Base-by-base conservation (phyloP, 1,140 invertebrate species). In the Eufriesea mexicana region DNA sequence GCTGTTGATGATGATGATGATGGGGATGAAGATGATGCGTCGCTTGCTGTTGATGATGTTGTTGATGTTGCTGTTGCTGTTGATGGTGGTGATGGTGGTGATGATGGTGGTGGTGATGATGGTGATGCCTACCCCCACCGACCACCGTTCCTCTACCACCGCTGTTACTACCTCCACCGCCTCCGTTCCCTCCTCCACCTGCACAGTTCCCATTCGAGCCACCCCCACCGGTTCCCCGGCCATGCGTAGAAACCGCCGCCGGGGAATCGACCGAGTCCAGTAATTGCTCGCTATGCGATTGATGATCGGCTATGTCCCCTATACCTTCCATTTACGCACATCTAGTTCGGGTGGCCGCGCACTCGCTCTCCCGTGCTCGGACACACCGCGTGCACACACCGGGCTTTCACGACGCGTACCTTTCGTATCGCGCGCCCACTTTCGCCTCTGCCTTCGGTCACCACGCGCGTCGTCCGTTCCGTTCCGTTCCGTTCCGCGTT, bases 301-400 rank as follows among this genome's bases (percentile, higher is more conserved):
- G 95, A 90, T 95, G 94, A 94, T 96, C 95, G 91, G 95, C 95
- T 94, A 96, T 96, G 90, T 96, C 95, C 91, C 94, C 95, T 92
- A 96, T 95, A 91, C 95, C 96, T 93, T 96, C 96, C 96, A 96
- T 96, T 93, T 93, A 94, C 93, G 92, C 91, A 93, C 93, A 93
- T 93, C 90, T 92, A 94, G 91, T 92, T 92, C 86, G 89, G 84
- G 84, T 80, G 83, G 77, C 78, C 81, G 88, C 88, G 87, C 89
- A 87, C 86, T 90, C 89, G 89, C 79, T 87, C 89, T 68, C 85
- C 84, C 73, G 84, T 83, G 83, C 81, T 70, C 82, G 75, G 54
- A 51, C 71, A 76, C 77, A 70, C 83, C 84, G 79, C 85, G 74
- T 82, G 70, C 62, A 72, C 84, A 81, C 76, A 64, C 62, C 62